Base-by-base conservation (phyloP, 2,888 invertebrate species). In the Pyrrhia umbra region DNA sequence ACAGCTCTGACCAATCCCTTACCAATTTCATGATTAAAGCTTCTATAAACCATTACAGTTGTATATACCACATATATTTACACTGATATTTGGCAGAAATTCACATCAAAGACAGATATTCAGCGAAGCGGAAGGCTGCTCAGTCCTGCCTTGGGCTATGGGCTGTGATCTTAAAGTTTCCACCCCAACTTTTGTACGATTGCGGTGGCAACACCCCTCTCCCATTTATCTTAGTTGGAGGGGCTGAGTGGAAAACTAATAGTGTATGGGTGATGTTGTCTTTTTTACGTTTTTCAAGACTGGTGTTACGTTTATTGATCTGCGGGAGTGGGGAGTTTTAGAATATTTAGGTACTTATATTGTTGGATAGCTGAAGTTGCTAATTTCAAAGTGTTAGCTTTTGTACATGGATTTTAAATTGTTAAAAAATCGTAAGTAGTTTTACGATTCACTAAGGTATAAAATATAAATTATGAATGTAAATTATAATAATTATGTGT, bases 111-210 rank as follows among this genome's bases (percentile, higher is more conserved):
- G 63, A 43, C 57, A 30, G 43, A 50, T 56, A 78, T 58, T 61
- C 57, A 51, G 40, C 39, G 43, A 42, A 49, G 66, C 57, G 79
- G 57, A 69, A 75, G 47, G 25, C 56, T 55, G 20, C 21, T 50
- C 43, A 46, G 56, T 57, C 37, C 21, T 42, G 58, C 76, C 54
- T 8, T 13, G 23, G 46, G 64, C 59, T 54, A 59, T 67, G 54
- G 57, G 45, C 20, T 43, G 57, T 58, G 63, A 68, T 72, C 58
- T 56, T 55, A 57, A 58, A 68, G 58, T 80, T 77, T 45, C 54
- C 61, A 58, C 80, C 80, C 80, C 58, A 77, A 69, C 50, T 80
- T 72, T 64, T 45, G 46, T 62, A 50, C 55, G 46, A 65, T 10
- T 57, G 49, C 37, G 47, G 58, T 16, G 30, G 49, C 5, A 21